phyloP scores from a whole-genome alignment of 1,140 invertebrate genomes.

The Neuroterus valhalla region DNA sequence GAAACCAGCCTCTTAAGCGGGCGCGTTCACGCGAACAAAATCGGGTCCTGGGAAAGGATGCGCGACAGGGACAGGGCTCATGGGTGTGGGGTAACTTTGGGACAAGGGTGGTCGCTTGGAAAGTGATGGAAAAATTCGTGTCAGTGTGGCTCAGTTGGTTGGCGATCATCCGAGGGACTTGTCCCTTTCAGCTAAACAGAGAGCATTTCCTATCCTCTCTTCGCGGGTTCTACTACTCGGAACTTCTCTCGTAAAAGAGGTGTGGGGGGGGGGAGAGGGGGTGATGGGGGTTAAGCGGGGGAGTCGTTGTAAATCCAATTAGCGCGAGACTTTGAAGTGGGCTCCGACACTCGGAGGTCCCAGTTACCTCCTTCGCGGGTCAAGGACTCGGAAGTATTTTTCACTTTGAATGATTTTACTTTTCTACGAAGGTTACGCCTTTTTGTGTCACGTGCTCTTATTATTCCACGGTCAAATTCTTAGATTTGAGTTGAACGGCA shows the following conservation, averaged over 20 bases:
- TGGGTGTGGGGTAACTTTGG: background rate
- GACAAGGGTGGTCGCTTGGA: conserved; percentile 1
- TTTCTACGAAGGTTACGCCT: conserved; percentile 31
- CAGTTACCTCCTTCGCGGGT: conserved; percentile 50
- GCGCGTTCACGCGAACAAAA: conserved; percentile 57
- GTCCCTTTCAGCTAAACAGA: conserved; percentile 12
- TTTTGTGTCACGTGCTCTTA: background rate
- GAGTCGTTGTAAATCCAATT: conserved; percentile 61
- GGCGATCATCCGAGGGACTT: conserved; percentile 12
- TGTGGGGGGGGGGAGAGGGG: conserved; percentile 11
- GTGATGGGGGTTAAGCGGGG: conserved; percentile 35
- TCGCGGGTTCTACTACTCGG: conserved; percentile 34
- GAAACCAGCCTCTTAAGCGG: conserved; percentile 54
- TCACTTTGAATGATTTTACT: conserved; percentile 45
- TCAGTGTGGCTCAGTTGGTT: background rate
- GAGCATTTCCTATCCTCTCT: conserved; percentile 34
- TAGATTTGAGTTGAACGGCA: no score
- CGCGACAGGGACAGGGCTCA: background rate
- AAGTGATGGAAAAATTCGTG: conserved; percentile 36
- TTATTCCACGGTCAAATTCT: background rate
- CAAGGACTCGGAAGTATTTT: conserved; percentile 52
- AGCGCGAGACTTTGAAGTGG: conserved; percentile 56
- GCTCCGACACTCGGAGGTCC: conserved; percentile 38
- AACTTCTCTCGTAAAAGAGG: conserved; percentile 44
- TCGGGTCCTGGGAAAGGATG: conserved; percentile 27